Conservation (phyloP, 2,797 vertebrate species). For the Chanos chanos region DNA sequence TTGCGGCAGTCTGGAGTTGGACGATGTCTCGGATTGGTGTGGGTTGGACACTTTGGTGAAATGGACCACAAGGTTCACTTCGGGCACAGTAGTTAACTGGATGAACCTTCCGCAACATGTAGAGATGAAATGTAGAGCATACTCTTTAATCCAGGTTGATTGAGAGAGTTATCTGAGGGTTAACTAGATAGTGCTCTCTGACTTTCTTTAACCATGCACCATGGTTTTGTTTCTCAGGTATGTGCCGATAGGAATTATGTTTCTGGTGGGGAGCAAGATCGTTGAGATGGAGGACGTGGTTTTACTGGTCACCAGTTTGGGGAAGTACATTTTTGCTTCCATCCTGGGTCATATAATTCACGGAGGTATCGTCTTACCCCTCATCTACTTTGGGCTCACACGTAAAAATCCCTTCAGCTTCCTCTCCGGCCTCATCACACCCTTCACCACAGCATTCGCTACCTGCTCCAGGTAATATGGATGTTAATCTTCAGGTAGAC, state of each 20-base stretch:
- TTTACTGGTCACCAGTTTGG: constrained; percentile 88
- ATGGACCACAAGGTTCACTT: too few relatives aligned
- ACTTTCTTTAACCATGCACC: background rate
- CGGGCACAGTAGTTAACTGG: too few relatives aligned
- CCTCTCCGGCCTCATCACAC: constrained; percentile 91
- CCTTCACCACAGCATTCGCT: constrained; percentile 92
- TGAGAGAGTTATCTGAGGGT: too few relatives aligned
- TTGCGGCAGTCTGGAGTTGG: too few relatives aligned
- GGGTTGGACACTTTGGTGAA: too few relatives aligned
- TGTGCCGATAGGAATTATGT: constrained; percentile 93
- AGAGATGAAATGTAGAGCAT: too few relatives aligned
- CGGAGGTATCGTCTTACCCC: constrained; percentile 87
- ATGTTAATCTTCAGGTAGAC: too few relatives aligned
- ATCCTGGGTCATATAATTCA: constrained; percentile 95
- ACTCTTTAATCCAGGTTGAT: too few relatives aligned
- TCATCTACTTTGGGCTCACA: constrained; percentile 91
- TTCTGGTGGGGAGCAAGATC: constrained; percentile 97
- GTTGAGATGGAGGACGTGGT: constrained; percentile 95
- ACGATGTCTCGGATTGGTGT: too few relatives aligned
- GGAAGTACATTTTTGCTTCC: constrained; percentile 95
- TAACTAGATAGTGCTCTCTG: background rate
- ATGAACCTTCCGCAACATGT: too few relatives aligned
- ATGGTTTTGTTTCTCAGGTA: constrained; percentile 76
- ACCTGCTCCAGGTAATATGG: constrained; percentile 86
- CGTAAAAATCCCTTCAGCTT: constrained; percentile 91